Evolutionary conservation across 2,113 vertebrate genomes (phyloP).

Genomic region (Sphaerodactylus townsendi): DNA sequence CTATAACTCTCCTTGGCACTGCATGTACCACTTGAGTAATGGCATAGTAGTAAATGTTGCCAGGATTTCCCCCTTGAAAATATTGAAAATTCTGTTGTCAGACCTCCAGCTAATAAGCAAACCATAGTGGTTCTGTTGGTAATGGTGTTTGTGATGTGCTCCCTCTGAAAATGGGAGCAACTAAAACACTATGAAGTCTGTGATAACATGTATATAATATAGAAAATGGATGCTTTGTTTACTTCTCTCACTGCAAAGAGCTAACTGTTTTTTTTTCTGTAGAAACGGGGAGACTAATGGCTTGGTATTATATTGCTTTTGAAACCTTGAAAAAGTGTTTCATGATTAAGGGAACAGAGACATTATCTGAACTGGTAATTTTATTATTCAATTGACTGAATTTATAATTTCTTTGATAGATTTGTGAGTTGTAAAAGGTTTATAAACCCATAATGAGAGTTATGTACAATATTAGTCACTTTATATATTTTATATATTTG

Average conservation of each 20-base stretch:
- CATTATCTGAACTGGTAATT: slow-evolving; percentile 88
- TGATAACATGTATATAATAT: not conserved
- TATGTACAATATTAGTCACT: not conserved
- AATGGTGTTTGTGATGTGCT: slow-evolving; percentile 7
- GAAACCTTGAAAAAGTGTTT: slow-evolving; percentile 92
- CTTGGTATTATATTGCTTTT: slow-evolving; percentile 92
- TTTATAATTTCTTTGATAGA: slow-evolving; percentile 16
- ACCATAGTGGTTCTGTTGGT: not conserved
- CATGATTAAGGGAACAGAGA: slow-evolving; percentile 84
- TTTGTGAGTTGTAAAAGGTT: not conserved
- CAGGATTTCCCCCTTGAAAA: not conserved
- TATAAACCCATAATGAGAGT: not conserved
- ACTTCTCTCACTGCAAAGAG: not conserved
- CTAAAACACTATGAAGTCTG: slow-evolving; percentile 9
- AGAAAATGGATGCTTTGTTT: not conserved
- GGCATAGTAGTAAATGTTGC: not conserved
- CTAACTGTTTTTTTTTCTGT: slow-evolving; percentile 32
- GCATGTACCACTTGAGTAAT: not conserved
- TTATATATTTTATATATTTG: not conserved
- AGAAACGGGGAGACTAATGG: slow-evolving; percentile 94
- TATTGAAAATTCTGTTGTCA: not conserved
- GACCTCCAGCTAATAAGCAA: not conserved
- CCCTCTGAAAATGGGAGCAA: not conserved
- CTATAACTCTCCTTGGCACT: too few relatives aligned
- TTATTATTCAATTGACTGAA: slow-evolving; percentile 43